Conservation (phyloP, 2,113 vertebrate genomes). For the Mobula birostris region DNA sequence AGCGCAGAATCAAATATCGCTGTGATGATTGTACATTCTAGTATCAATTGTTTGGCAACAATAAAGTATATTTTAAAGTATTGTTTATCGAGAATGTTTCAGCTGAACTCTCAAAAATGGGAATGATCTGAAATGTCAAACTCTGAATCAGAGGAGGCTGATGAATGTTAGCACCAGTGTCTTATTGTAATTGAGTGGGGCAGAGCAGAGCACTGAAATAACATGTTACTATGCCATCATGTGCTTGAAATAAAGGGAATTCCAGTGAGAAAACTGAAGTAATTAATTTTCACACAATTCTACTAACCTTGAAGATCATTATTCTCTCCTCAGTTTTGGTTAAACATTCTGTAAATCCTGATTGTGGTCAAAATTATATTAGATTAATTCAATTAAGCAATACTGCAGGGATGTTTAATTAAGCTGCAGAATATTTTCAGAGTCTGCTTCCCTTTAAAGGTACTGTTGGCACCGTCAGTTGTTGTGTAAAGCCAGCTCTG, state of each 20-base stretch:
- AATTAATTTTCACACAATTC: background rate
- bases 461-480: background rate
- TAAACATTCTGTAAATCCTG: background rate
- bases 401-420: background rate
- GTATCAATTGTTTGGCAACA: too few relatives aligned
- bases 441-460: background rate
- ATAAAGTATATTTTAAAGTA: too few relatives aligned
- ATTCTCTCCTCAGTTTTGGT: background rate
- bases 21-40: too few relatives aligned
- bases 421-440: background rate
- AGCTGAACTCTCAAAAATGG: background rate
- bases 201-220: background rate
- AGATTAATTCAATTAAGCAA: constrained; percentile 12
- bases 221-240: background rate
- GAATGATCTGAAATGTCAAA: background rate
- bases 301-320: background rate
- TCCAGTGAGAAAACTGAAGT: background rate
- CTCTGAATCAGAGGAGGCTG: background rate
- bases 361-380: background rate
- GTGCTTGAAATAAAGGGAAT: background rate
- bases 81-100: background rate
- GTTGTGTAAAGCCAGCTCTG: background rate
- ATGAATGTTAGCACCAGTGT: background rate
- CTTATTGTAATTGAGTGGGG: background rate
- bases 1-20: too few relatives aligned